Percentiles rank a stretch among this genome's conserved stretches.
phyloP scores from a whole-genome alignment of 2,888 invertebrate species.

The Orthosia incerta region DNA sequence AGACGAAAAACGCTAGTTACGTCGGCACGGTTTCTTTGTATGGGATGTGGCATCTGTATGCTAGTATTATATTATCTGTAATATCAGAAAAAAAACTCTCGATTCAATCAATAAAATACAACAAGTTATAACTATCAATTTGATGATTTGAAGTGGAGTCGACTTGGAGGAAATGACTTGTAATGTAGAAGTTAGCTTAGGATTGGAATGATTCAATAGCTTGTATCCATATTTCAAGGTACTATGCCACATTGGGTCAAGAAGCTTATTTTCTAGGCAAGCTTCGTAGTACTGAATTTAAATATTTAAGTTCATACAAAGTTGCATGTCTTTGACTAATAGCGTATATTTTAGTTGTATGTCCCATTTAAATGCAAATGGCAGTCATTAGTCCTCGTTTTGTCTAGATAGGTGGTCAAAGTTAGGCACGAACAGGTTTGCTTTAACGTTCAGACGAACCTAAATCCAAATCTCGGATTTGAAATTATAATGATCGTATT shows the following conservation, averaged over 20 bases:
- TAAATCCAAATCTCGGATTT: slow-evolving; percentile 14
- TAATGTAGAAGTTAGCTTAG: too few species aligned
- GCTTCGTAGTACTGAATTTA: slow-evolving; percentile 11
- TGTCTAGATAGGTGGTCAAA: slow-evolving; percentile 31
- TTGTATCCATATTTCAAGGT: too few species aligned
- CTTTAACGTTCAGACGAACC: slow-evolving; percentile 5
- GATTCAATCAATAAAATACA: too few species aligned
- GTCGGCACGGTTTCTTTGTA: too few species aligned
- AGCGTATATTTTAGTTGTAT: slow-evolving; percentile 61
- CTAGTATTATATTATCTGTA: too few species aligned
- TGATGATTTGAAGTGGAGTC: too few species aligned
- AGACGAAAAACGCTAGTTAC: too few species aligned
- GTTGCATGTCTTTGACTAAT: slow-evolving; percentile 56
- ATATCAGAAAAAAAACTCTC: too few species aligned
- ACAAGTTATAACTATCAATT: too few species aligned
- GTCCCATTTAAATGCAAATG: slow-evolving; percentile 71
- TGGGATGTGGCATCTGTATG: too few species aligned
- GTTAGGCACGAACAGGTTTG: slow-evolving; percentile 18
- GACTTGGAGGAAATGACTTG: too few species aligned
- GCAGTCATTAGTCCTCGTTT: slow-evolving; percentile 63
- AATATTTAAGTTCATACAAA: slow-evolving; percentile 51
- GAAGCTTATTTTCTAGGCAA: not conserved
- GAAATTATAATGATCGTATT: slow-evolving; percentile 13
- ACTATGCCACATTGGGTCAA: not conserved
- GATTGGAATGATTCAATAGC: not conserved